Evolutionary conservation across 2,888 invertebrate genomes (phyloP).

Genomic region (Spialia ferax): DNA sequence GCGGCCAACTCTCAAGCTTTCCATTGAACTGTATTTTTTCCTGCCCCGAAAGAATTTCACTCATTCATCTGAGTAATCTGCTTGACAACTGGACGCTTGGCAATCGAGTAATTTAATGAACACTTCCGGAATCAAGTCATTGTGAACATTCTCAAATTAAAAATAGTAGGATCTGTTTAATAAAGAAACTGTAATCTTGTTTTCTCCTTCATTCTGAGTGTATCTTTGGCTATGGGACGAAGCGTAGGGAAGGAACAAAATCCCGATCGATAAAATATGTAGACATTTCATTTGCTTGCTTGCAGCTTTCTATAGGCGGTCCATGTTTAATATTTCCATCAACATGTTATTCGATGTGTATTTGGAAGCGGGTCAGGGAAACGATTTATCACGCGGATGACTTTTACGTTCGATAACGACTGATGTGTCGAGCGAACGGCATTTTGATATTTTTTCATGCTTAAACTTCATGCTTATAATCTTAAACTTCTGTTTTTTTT

Average conservation of each 20-base stretch:
- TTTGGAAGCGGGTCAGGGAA: conserved; percentile 35
- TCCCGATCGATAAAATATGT: conserved; percentile 10
- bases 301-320: conserved; percentile 13
- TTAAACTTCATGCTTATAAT: too few relatives aligned
- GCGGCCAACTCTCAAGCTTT: background rate
- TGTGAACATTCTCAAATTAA: background rate
- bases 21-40: background rate
- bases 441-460: conserved; percentile 7
- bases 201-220: background rate
- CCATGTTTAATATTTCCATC: conserved; percentile 35
- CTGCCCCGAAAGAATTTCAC: background rate
- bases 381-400: conserved; percentile 36
- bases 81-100: conserved; percentile 63
- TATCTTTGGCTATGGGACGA: background rate
- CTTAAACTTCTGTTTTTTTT: background rate
- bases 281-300: conserved; percentile 18
- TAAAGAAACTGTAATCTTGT: conserved; percentile 8
- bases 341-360: conserved; percentile 35
- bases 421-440: conserved; percentile 35
- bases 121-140: conserved; percentile 73
- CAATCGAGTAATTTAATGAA: conserved; percentile 78
- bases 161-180: conserved; percentile 1
- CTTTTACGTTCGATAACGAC: conserved; percentile 36
- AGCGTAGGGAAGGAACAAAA: background rate
- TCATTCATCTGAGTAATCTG: conserved; percentile 62